These are phyloP conservation scores for Alviniconcha marisindica DNA, from an alignment of 1,140 invertebrate genomes.

Conservation along the genomic window DNA sequence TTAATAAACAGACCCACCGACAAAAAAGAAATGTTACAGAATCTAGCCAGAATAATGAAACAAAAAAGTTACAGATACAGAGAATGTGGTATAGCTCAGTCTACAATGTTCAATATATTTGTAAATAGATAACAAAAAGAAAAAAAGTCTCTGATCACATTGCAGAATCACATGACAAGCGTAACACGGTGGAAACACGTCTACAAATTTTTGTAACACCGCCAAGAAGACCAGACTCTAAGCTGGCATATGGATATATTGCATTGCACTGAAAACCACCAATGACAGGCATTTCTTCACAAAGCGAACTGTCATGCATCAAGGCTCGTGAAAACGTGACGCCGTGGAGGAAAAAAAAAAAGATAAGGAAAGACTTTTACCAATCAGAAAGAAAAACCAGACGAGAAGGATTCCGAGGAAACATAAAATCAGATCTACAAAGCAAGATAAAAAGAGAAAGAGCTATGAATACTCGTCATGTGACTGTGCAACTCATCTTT, in stretches of 20 bases:
- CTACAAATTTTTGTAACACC: constrained; percentile 21
- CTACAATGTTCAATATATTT: constrained; percentile 38
- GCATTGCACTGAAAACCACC: constrained; percentile 9
- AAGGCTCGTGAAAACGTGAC: constrained; percentile 28
- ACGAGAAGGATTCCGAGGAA: constrained; percentile 33
- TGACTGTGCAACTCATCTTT: constrained; percentile 73
- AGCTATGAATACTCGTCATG: constrained; percentile 68
- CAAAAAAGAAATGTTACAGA: constrained; percentile 19
- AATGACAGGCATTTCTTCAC: constrained; percentile 23
- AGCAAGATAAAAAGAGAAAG: constrained; percentile 44
- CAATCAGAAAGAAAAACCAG: constrained; percentile 40
- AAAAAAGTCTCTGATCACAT: constrained; percentile 35
- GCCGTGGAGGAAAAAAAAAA: constrained; percentile 35
- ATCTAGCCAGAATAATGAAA: constrained; percentile 1
- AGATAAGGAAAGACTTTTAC: constrained; percentile 15
- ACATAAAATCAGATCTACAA: constrained; percentile 32
- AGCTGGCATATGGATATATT: constrained; percentile 9
- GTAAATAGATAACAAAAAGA: neutral
- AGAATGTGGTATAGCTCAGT: neutral
- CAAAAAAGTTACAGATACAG: constrained; percentile 19
- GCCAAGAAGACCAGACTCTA: neutral
- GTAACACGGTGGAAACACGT: constrained; percentile 10
- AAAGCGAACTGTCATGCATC: constrained; percentile 30
- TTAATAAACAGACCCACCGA: constrained; percentile 17
- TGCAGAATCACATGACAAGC: constrained; percentile 73